Evolutionary conservation across 2,888 invertebrate species (phyloP), one percentile per base, ranked within the genome.

Genomic region (Slavum lentiscoides): DNA sequence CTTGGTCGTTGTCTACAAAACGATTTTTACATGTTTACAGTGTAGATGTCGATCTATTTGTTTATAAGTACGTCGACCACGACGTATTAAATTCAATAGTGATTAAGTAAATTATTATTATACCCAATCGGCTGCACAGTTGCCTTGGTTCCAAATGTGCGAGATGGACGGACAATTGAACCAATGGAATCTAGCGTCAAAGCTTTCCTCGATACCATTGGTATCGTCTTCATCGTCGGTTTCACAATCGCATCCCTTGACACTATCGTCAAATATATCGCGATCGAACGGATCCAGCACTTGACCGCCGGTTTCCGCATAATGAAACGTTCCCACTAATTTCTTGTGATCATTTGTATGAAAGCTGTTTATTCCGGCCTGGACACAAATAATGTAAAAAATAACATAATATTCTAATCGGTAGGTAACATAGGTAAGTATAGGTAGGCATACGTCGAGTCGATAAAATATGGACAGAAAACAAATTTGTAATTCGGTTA

Each of bases 111-210:
- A 53, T 19, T 19, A 19, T 55, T 8, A 19, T 53, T 19, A 55
- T 85, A 89, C 89, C 90, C 90, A 91, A 86, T 96, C 97, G 64
- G 95, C 95, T 37, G 96, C 96, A 86, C 96, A 96, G 21, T 93
- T 92, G n/a, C 94, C 94, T 86, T 95, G 95, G 87, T 95, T 94
- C 84, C 94, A 89, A 82, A 95, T 90, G 87, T 94, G 93, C 69
- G 89, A 88, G 84, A 96, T 90, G 19, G 95, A 93, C 0, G 94
- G 93, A 85, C 96, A 96, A 84, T 93, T 85, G 0, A 94, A 91
- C 95, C 95, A 96, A 82, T 92, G 88, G 77, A 89, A 88, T 64
- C 95, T 89, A 0, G 95, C 87, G 88, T 96, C 95, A 86, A 96
- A 96, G 84, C 89, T 89, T 37, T 90, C 91, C 0, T 15, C 30